These are phyloP conservation scores for Anorthoa munda DNA, from an alignment of 2,888 invertebrate genomes.

Conservation along the genomic window DNA sequence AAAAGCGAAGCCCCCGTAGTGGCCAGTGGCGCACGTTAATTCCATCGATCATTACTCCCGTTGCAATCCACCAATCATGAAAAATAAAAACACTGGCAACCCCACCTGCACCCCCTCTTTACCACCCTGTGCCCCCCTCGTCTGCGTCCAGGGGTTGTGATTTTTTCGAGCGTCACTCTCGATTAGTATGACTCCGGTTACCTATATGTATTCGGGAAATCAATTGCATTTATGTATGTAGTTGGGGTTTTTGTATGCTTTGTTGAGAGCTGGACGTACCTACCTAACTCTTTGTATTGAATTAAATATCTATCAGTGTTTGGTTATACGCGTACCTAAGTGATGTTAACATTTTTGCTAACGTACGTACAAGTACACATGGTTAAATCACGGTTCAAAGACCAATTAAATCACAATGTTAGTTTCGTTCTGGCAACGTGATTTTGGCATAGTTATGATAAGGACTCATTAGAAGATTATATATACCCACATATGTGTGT, in stretches of 20 bases:
- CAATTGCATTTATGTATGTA: slow-evolving; percentile 63
- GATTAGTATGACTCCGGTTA: slow-evolving; percentile 77
- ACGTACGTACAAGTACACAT: background rate
- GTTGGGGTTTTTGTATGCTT: slow-evolving; percentile 25
- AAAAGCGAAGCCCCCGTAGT: slow-evolving; percentile 73
- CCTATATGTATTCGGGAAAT: slow-evolving; percentile 67
- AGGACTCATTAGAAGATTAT: background rate
- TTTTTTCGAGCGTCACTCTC: slow-evolving; percentile 88
- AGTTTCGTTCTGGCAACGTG: background rate
- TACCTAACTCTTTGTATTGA: background rate
- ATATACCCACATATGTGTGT: too few relatives aligned
- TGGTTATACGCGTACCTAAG: background rate
- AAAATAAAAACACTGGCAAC: slow-evolving; percentile 89
- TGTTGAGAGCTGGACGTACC: background rate
- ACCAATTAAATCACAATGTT: background rate
- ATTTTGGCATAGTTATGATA: background rate
- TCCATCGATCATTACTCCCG: slow-evolving; percentile 90
- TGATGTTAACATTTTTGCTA: too few relatives aligned
- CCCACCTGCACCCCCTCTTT: slow-evolving; percentile 79
- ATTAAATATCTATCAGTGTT: background rate
- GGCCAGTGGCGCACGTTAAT: slow-evolving; percentile 87
- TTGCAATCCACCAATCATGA: slow-evolving; percentile 90
- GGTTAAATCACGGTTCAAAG: background rate
- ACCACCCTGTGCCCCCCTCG: slow-evolving; percentile 67
- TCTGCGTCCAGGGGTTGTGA: slow-evolving; percentile 83